Base-by-base conservation (phyloP, 2,888 invertebrate genomes). In the Pomacea canaliculata region DNA sequence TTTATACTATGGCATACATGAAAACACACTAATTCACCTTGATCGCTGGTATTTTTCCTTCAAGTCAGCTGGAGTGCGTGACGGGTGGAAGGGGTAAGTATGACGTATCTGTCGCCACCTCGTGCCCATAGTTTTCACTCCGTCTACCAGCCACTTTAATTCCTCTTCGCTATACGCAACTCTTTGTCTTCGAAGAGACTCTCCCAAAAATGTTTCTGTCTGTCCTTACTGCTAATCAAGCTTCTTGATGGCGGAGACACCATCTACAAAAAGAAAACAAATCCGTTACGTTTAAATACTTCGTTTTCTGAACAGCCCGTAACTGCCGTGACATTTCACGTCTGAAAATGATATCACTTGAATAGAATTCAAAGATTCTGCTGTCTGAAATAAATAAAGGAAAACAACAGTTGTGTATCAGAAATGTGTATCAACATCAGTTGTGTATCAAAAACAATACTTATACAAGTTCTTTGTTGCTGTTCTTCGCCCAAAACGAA, bases 11-110 rank as follows among this genome's bases (percentile, higher is more conserved):
- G 23, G 0, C 23, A 23, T 7, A 56, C 8, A 13, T 0, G 51
- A 16, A 56, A 7, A 10, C 16, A 16, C 10, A 23, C 12, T 5
- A 63, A 5, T 63, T 63, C 37, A 68, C 68, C 48, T 68, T n/a
- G 9, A 68, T 46, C 68, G 68, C 37, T 68, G n/a, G 37, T 68
- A 68, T 48, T 68, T 68, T 46, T 68, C 68, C 68, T 46, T 68
- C 10, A 68, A 46, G 19, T 68, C 68, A 51, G 27, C 68, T 46
- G 68, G 9, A 3, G 68, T 68, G 12, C 68, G 68, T 27, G 68
- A 27, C 8, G 68, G 48, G 37, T 68, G 68, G 68, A 68, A 68
- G 37, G 68, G 48, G 48, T 68, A 68, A 37, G 68, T 68, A 37
- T 7, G 13, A 10, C n/a, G 9, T 19, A 68, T 68, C 48, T 68